These are phyloP conservation scores for Xiphorhynchus elegans DNA, from an alignment of 2,113 vertebrate species.

Conservation along the genomic window DNA sequence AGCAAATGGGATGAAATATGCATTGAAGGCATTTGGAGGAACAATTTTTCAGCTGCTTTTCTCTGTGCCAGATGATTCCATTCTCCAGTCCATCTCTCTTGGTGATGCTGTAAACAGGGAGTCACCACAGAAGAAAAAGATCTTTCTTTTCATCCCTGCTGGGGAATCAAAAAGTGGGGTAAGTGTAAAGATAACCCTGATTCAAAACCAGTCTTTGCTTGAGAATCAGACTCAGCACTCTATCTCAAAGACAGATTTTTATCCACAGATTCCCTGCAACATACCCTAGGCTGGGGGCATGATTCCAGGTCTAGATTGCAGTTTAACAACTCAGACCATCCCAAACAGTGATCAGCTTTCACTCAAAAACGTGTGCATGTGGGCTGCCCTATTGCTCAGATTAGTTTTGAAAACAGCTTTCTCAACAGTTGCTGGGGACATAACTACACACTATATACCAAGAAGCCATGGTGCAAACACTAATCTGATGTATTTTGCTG, in stretches of 20 bases:
- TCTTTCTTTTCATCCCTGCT: neutral
- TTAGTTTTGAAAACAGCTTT: conserved; percentile 18
- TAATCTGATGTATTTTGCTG: neutral
- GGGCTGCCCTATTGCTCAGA: neutral
- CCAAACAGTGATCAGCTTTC: conserved; percentile 26
- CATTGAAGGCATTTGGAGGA: neutral
- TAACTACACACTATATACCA: neutral
- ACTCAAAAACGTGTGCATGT: neutral
- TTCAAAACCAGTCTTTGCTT: neutral
- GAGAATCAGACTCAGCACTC: neutral
- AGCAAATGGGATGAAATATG: conserved; percentile 31
- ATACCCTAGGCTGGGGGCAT: neutral
- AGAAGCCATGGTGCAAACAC: neutral
- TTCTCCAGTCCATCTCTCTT: conserved; percentile 5
- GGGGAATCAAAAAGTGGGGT: neutral
- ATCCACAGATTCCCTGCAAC: neutral
- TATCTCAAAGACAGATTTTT: neutral
- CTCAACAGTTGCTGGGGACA: neutral
- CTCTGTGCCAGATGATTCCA: conserved; percentile 37
- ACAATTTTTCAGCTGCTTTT: conserved; percentile 52
- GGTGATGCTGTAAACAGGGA: conserved; percentile 5
- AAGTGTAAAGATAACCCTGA: neutral
- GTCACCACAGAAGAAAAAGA: neutral
- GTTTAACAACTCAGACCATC: neutral
- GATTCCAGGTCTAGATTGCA: neutral